Conservation (phyloP, 2,888 invertebrate species). For the Halocaridina rubra region DNA sequence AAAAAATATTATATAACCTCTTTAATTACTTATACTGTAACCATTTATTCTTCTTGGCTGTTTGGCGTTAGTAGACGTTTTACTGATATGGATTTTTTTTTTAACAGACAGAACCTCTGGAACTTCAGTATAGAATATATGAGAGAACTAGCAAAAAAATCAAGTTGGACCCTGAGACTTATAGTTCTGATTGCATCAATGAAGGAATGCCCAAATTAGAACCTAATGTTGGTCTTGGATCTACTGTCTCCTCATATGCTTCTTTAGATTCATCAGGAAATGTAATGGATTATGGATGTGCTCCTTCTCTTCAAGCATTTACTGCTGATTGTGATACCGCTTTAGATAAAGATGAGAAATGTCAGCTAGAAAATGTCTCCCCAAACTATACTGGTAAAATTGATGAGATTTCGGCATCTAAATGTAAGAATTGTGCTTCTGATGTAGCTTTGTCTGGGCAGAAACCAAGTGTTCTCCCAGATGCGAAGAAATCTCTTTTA, state of each 20-base stretch:
- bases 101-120: constrained; percentile 44
- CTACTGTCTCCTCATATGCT: background rate
- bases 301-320: constrained; percentile 41
- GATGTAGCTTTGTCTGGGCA: background rate
- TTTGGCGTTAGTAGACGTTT: too few species aligned
- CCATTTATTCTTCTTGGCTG: too few species aligned
- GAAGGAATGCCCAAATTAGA: constrained; percentile 51
- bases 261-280: background rate
- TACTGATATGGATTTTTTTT: too few species aligned
- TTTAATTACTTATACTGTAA: too few species aligned
- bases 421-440: background rate
- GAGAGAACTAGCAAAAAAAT: constrained; percentile 48
- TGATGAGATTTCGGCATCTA: background rate
- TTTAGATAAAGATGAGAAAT: background rate
- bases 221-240: constrained; percentile 31
- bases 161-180: constrained; percentile 41
- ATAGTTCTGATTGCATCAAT: background rate
- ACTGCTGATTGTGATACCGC: background rate
- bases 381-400: background rate
- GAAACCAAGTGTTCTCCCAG: background rate
- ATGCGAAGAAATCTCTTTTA: background rate
- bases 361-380: too few species aligned
- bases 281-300: constrained; percentile 29
- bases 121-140: constrained; percentile 40
- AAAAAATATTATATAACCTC: too few species aligned